These are phyloP conservation scores for Acanthopleura granulata DNA, from an alignment of 2,888 invertebrate species.

Conservation along the genomic window DNA sequence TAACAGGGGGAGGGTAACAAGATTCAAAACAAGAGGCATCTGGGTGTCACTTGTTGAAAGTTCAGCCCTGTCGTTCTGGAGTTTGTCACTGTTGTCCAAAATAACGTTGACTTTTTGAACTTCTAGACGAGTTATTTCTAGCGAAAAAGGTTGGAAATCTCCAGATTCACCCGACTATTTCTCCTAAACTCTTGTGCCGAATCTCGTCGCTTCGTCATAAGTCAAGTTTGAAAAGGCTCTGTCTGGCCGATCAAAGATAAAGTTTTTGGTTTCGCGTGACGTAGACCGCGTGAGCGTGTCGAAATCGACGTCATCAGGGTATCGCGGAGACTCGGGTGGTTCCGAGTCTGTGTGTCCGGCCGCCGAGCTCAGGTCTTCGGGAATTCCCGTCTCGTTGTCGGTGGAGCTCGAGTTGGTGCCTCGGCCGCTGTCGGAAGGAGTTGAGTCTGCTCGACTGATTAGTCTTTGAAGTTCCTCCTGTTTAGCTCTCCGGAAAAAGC, in stretches of 20 bases:
- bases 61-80: no score
- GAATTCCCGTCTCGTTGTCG: conserved; percentile 2
- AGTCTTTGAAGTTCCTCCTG: conserved; percentile 7
- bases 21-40: no score
- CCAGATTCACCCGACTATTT: no score
- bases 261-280: not conserved
- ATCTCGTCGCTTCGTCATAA: conserved; percentile 10
- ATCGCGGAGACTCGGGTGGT: conserved; percentile 1
- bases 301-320: not conserved
- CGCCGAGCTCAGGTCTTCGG: conserved; percentile 8
- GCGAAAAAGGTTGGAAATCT: no score
- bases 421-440: not conserved
- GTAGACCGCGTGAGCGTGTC: conserved; percentile 4
- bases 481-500: conserved; percentile 13
- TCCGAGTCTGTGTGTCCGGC: conserved; percentile 13
- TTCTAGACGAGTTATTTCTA: no score
- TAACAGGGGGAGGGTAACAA: no score
- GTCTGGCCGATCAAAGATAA: conserved; percentile 14
- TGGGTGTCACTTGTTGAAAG: no score
- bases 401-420: conserved; percentile 4
- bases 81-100: no score
- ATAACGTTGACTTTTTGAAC: no score
- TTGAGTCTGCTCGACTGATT: not conserved
- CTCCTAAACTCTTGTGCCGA: conserved; percentile 11
- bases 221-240: conserved; percentile 14